These are phyloP conservation scores for Drosophila kanekoi DNA, from an alignment of 2,888 invertebrate genomes.

Conservation along the genomic window DNA sequence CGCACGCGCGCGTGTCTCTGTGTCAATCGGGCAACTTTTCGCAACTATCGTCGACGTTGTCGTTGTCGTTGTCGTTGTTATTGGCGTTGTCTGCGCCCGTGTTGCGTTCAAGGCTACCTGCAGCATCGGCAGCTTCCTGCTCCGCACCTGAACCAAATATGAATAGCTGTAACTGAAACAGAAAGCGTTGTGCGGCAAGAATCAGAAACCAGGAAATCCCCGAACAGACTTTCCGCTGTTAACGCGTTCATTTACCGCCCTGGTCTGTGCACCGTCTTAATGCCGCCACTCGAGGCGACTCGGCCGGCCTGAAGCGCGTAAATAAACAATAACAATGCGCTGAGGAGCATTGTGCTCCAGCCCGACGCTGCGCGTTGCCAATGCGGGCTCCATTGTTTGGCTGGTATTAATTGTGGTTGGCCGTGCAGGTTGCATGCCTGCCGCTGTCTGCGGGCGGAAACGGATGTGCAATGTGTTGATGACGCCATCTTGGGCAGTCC, in stretches of 20 bases:
- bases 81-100: slow-evolving; percentile 18
- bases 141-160: slow-evolving; percentile 13
- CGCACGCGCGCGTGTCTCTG: slow-evolving; percentile 56
- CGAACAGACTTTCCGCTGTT: slow-evolving; percentile 14
- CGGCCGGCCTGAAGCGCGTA: slow-evolving; percentile 40
- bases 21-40: slow-evolving; percentile 48
- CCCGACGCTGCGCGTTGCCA: slow-evolving; percentile 9
- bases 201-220: slow-evolving; percentile 31
- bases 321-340: slow-evolving; percentile 59
- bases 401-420: slow-evolving; percentile 65
- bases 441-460: slow-evolving; percentile 36
- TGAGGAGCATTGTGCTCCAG: slow-evolving; percentile 25
- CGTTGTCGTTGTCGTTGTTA: slow-evolving; percentile 23
- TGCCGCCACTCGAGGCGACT: slow-evolving; percentile 5
- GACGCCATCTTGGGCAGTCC: slow-evolving; percentile 57
- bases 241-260: slow-evolving; percentile 21
- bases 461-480: slow-evolving; percentile 75
- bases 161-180: slow-evolving; percentile 12
- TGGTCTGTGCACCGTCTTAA: slow-evolving; percentile 8
- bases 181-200: not conserved
- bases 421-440: slow-evolving; percentile 9
- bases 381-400: slow-evolving; percentile 45
- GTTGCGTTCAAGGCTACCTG: slow-evolving; percentile 52
- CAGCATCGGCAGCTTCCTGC: slow-evolving; percentile 48
- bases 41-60: slow-evolving; percentile 23